Evolutionary conservation across 2,888 invertebrate genomes (phyloP).

Genomic region (Euplexia lucipara): DNA sequence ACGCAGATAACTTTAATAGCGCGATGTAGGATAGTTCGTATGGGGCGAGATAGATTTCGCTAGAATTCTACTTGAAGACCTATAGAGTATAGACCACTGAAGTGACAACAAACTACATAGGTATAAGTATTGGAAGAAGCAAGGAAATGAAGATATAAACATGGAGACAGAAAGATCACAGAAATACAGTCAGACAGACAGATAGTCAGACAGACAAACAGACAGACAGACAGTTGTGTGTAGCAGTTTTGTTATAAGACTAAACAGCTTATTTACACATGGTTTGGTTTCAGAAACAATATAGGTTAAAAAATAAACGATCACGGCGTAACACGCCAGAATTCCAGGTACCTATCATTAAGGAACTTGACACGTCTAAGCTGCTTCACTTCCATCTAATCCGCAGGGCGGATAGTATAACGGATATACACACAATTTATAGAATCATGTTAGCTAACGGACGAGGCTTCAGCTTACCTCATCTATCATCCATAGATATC

Average conservation of each 20-base stretch:
- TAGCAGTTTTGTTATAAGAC: neutral
- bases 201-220: too few relatives aligned
- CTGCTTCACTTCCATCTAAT: slow-evolving; percentile 44
- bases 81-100: too few relatives aligned
- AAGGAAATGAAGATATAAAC: neutral
- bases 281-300: neutral
- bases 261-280: slow-evolving; percentile 4
- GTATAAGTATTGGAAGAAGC: neutral
- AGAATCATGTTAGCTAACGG: slow-evolving; percentile 63
- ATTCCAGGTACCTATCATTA: slow-evolving; percentile 28
- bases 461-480: slow-evolving; percentile 56
- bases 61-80: too few relatives aligned
- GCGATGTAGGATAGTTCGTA: too few relatives aligned
- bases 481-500: slow-evolving; percentile 61
- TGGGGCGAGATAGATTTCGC: too few relatives aligned
- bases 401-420: slow-evolving; percentile 53
- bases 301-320: slow-evolving; percentile 2
- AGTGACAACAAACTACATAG: too few relatives aligned
- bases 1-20: too few relatives aligned
- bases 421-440: slow-evolving; percentile 58
- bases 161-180: too few relatives aligned
- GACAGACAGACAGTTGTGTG: neutral
- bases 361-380: slow-evolving; percentile 37
- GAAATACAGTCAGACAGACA: too few relatives aligned
- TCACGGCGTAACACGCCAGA: slow-evolving; percentile 2